Evolutionary conservation across 2,113 vertebrate species (phyloP).

Genomic region (Lepus timidus): DNA sequence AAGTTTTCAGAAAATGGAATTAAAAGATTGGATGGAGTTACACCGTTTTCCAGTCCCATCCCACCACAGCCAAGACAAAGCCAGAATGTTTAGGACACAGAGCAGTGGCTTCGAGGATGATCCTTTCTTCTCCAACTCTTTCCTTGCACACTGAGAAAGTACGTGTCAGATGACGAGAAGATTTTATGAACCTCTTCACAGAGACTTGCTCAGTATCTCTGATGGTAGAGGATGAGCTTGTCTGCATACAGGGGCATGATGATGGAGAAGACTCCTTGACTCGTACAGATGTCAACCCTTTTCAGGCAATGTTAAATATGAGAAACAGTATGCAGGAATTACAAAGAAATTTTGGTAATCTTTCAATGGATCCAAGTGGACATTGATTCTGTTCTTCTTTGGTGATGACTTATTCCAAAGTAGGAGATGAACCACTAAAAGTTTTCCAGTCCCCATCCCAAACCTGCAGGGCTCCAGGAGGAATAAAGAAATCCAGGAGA

Average conservation of each 20-base stretch:
- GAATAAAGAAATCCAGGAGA: constrained; percentile 93
- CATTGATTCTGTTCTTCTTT: constrained; percentile 96
- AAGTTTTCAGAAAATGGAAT: too few species aligned
- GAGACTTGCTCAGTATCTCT: constrained; percentile 87
- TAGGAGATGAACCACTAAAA: constrained; percentile 94
- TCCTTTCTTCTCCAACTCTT: constrained; percentile 85
- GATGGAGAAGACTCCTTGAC: constrained; percentile 78
- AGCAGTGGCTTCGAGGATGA: too few species aligned
- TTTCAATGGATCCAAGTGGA: constrained; percentile 86
- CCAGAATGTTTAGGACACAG: too few species aligned
- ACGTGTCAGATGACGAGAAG: constrained; percentile 93
- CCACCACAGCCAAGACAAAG: too few species aligned
- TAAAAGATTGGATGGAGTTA: too few species aligned
- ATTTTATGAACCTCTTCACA: constrained; percentile 92
- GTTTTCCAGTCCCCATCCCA: constrained; percentile 94
- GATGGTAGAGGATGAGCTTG: constrained; percentile 83
- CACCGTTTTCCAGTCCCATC: too few species aligned
- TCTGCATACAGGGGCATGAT: constrained; percentile 52
- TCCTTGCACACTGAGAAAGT: constrained; percentile 91
- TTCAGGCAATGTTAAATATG: constrained; percentile 92
- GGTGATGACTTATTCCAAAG: constrained; percentile 95
- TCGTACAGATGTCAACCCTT: constrained; percentile 87
- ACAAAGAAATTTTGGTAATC: constrained; percentile 91
- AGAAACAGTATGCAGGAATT: constrained; percentile 91
- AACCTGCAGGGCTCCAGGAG: constrained; percentile 93